Percentiles rank a stretch among this genome's conserved stretches.
These are phyloP conservation scores for Paedocypris sp. DNA, from an alignment of 2,113 vertebrate genomes.

Conservation along the genomic window DNA sequence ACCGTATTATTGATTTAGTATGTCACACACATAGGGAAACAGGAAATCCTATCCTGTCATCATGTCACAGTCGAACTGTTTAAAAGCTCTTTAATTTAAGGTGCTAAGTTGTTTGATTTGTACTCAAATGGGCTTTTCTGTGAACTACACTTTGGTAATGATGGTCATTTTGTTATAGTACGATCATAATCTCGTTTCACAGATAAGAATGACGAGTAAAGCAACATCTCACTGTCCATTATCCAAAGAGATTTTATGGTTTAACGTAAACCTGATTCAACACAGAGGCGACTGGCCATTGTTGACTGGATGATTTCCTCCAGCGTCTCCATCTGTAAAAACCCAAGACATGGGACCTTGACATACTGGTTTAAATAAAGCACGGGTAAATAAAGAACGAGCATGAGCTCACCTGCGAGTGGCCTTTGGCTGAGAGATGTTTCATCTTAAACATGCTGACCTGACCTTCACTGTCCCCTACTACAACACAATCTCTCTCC, in stretches of 20 bases:
- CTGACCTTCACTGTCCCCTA: constrained; percentile 71
- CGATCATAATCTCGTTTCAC: constrained; percentile 8
- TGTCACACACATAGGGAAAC: not conserved
- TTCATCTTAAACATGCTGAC: constrained; percentile 67
- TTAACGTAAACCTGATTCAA: not conserved
- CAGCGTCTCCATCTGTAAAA: constrained; percentile 51
- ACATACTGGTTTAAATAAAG: not conserved
- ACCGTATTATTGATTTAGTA: not conserved
- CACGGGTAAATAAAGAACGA: not conserved
- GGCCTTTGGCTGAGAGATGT: constrained; percentile 44
- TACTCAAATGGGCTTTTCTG: constrained; percentile 12
- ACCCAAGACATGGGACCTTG: not conserved
- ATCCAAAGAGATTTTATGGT: too few relatives aligned
- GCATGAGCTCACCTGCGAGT: constrained; percentile 50
- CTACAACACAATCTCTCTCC: constrained; percentile 66
- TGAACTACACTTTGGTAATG: constrained; percentile 28
- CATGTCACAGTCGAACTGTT: constrained; percentile 5
- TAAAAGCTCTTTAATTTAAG: constrained; percentile 11
- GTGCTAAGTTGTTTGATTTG: constrained; percentile 30
- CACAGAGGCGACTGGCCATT: constrained; percentile 40
- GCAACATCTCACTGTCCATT: constrained; percentile 11
- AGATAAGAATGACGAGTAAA: too few relatives aligned
- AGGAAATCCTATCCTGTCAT: constrained; percentile 8
- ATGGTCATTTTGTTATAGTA: constrained; percentile 23
- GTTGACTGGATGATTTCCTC: constrained; percentile 48